Conservation (phyloP, 2,113 vertebrate species). For the Azemiops feae region DNA sequence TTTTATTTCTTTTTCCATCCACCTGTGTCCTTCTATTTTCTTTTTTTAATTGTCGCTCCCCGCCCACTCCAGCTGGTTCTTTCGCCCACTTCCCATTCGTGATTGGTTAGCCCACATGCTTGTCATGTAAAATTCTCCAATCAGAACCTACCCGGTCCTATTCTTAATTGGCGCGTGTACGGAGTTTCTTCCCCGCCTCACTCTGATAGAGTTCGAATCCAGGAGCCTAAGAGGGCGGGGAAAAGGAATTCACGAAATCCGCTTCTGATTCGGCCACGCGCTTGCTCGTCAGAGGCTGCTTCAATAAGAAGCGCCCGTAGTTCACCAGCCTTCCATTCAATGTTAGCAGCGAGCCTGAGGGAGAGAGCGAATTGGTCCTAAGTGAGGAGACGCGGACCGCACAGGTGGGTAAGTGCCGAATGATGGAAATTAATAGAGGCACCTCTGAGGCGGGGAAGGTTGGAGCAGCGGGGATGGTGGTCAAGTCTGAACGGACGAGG, state of each 20-base stretch:
- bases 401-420: not conserved
- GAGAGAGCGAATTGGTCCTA: not conserved
- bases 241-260: fast-evolving
- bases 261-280: not conserved
- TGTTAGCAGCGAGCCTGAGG: not conserved
- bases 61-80: not conserved
- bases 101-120: not conserved
- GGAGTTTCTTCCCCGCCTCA: not conserved
- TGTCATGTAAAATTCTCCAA: not conserved
- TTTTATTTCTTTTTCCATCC: not conserved
- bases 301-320: not conserved
- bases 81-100: not conserved
- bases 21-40: not conserved
- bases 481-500: not conserved
- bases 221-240: not conserved
- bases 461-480: not conserved
- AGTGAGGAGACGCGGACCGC: not conserved
- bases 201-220: not conserved
- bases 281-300: not conserved
- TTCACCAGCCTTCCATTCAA: not conserved
- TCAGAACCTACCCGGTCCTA: not conserved
- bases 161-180: not conserved
- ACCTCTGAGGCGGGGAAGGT: not conserved
- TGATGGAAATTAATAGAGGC: not conserved
- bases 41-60: not conserved